Evolutionary conservation across 2,797 vertebrate species (phyloP), one percentile per base, ranked within the genome.

Genomic region (Thunnus albacares): DNA sequence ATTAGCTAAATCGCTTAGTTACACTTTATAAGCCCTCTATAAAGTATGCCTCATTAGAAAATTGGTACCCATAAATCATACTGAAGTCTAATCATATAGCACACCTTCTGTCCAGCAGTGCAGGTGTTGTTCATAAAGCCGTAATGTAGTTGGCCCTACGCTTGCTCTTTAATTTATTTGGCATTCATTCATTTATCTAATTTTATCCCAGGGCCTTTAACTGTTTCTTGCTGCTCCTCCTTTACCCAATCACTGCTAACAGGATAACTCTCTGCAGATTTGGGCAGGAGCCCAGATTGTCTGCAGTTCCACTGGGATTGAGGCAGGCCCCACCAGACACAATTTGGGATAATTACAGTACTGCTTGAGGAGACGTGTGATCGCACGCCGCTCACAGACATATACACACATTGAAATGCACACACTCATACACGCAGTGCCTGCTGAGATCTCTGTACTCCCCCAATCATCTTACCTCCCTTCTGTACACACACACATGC

Each of bases 261-360:
- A 70, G 88, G 84, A 80, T 81, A 45, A 77, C 75, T 78, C 87
- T 71, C 71, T 5, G 70, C 74, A 82, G 84, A 81, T 74, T 85
- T 86, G 84, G 88, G 79, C 81, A 43, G 59, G 68, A 87, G 86
- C 84, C 85, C 84, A 84, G 87, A 90, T 77, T 66, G 60, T 72
- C 51, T 80, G 83, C 71, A 38, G 69, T 35, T 83, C 84, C 81
- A 7, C 38, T 53, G 88, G 79, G 85, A 87, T 35, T 0, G n/a
- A 85, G 73, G 74, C 80, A 53, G 77, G 75, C 79, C 86, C 85
- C 83, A 77, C 12, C 71, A 85, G 88, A 87, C 88, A 75, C 68
- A 65, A 72, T 92, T 80, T 89, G 71, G 85, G 73, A 89, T 89
- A 91, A 92, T 93, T 91, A 90, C 78, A 84, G 81, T 58, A 70